A percentile compares a stretch with the other conserved stretches of the same genome.
Conservation (phyloP, 2,797 vertebrate species). For the Poeciliopsis presidionis region DNA sequence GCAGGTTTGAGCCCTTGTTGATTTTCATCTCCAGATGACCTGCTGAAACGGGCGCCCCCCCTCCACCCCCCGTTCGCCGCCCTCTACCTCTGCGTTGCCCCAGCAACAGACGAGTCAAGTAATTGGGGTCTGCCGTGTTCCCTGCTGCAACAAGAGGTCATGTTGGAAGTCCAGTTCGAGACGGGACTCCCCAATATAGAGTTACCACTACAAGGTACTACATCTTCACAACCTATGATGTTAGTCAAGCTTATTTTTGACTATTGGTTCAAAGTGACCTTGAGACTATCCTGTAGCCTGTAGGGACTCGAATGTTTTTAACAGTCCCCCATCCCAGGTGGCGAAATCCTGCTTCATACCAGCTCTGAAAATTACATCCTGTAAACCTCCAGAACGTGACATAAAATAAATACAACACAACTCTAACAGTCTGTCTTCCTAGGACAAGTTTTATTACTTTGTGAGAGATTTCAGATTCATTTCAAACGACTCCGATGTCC, state of each 20-base stretch:
- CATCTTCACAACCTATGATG: too few species aligned
- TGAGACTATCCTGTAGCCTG: too few species aligned
- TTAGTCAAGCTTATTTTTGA: too few species aligned
- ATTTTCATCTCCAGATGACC: constrained; percentile 39
- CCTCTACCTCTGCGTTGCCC: constrained; percentile 29
- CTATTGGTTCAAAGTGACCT: too few species aligned
- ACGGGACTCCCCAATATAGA: background rate
- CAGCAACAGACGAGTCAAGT: constrained; percentile 54
- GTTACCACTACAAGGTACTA: too few species aligned
- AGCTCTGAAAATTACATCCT: too few species aligned
- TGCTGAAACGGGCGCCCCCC: constrained; percentile 17
- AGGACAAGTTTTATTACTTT: constrained; percentile 5
- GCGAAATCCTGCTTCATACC: too few species aligned
- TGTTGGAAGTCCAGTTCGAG: constrained; percentile 5
- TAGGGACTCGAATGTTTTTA: too few species aligned
- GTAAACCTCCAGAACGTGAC: background rate
- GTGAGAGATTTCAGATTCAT: constrained; percentile 25
- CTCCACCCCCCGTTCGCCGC: background rate
- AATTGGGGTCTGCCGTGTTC: constrained; percentile 32
- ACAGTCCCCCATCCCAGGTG: too few species aligned
- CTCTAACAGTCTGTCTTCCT: background rate
- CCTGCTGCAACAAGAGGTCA: constrained; percentile 25
- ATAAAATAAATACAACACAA: background rate
- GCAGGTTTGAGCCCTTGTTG: constrained; percentile 7
- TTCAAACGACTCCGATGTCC: constrained; percentile 47